A percentile compares a stretch with the other conserved stretches of the same genome.
Conservation (phyloP, 1,140 invertebrate species). For the Aphidius gifuensis region DNA sequence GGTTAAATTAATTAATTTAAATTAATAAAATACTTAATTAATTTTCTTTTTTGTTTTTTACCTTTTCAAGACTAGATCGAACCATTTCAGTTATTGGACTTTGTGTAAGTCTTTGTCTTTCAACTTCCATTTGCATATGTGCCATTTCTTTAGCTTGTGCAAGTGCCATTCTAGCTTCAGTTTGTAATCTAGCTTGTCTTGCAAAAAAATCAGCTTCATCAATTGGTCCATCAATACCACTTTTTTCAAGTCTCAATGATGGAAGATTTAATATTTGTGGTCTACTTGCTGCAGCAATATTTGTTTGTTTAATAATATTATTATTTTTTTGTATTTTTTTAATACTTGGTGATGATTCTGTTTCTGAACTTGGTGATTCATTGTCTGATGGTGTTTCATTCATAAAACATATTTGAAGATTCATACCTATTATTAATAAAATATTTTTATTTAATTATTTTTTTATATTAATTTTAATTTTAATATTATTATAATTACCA, state of each 20-base stretch:
- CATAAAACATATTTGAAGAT: constrained; percentile 93
- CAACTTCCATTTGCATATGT: constrained; percentile 89
- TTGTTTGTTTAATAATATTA: constrained; percentile 27
- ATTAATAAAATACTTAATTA: neutral
- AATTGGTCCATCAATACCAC: constrained; percentile 41
- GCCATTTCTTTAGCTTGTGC: constrained; percentile 90
- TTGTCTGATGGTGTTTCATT: constrained; percentile 86
- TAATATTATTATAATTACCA: constrained; percentile 55
- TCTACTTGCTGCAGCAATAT: constrained; percentile 30
- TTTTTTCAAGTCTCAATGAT: constrained; percentile 41
- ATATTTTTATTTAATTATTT: constrained; percentile 12
- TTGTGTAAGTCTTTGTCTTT: constrained; percentile 74
- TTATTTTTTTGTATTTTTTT: constrained; percentile 29
- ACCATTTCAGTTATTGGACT: constrained; percentile 85
- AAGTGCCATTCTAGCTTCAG: constrained; percentile 84
- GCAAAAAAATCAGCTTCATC: constrained; percentile 74
- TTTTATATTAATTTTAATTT: constrained; percentile 4
- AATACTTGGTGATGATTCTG: constrained; percentile 48
- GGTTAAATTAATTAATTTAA: constrained; percentile 19
- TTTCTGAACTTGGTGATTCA: constrained; percentile 70
- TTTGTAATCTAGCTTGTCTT: constrained; percentile 79
- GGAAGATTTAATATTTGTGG: constrained; percentile 46
- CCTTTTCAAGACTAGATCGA: constrained; percentile 71
- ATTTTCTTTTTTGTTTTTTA: constrained; percentile 26
- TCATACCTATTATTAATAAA: constrained; percentile 67